A percentile compares a stretch with the other conserved stretches of the same genome.
Evolutionary conservation across 2,113 vertebrate species (phyloP).

Genomic region (Pedetes capensis): DNA sequence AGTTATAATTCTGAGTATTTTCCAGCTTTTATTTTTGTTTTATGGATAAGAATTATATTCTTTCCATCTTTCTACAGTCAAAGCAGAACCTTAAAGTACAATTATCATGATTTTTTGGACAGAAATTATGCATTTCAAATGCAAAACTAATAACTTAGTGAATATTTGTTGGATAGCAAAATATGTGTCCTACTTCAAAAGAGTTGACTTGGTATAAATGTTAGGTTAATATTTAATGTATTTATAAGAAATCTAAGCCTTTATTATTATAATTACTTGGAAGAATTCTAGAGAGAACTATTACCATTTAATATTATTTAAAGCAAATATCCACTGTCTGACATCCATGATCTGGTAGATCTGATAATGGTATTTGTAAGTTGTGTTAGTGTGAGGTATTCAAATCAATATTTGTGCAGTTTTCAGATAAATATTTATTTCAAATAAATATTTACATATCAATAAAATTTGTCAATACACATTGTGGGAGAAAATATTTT

Average conservation of each 20-base stretch:
- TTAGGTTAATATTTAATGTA: neutral
- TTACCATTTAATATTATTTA: neutral
- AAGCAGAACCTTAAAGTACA: neutral
- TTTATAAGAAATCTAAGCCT: neutral
- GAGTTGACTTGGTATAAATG: neutral
- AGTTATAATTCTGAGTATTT: neutral
- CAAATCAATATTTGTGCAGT: neutral
- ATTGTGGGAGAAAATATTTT: neutral
- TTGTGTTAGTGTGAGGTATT: neutral
- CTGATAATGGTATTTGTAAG: neutral
- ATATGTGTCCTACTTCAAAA: neutral
- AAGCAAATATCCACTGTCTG: neutral
- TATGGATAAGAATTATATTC: neutral
- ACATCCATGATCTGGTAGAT: neutral
- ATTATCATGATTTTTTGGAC: neutral
- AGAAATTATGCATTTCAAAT: neutral
- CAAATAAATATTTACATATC: neutral
- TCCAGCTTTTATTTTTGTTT: neutral
- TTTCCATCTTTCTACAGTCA: neutral
- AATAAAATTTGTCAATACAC: neutral
- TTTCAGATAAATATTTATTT: too few relatives aligned
- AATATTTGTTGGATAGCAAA: neutral
- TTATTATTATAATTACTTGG: neutral
- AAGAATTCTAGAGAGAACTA: neutral
- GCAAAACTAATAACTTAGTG: neutral